Evolutionary conservation across 2,113 vertebrate species (phyloP).

Genomic region (Turnix velox): DNA sequence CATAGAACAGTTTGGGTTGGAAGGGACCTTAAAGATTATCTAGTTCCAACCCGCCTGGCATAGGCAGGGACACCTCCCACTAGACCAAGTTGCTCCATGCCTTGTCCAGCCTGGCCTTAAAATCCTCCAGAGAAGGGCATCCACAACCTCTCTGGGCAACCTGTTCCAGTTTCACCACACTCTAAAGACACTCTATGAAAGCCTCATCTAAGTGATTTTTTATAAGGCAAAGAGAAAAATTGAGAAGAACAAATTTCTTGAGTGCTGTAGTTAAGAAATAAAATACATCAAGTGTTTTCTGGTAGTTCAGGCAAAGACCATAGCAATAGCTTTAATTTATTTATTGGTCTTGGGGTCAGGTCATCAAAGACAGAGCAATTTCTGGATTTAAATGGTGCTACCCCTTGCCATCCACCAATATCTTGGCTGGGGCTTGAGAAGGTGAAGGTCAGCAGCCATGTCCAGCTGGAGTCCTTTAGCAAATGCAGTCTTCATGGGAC

Average conservation of each 20-base stretch:
- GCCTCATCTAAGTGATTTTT: not conserved
- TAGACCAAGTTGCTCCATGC: no score
- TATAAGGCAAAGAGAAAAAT: not conserved
- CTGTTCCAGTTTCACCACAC: no score
- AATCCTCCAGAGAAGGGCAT: no score
- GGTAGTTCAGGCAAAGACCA: not conserved
- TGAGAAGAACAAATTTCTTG: not conserved
- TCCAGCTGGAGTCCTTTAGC: not conserved
- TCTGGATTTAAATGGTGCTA: not conserved
- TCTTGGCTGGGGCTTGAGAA: not conserved
- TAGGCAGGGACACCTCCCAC: no score
- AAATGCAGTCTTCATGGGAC: not conserved
- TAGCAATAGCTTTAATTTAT: accelerated
- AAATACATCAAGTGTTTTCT: not conserved
- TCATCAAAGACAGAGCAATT: not conserved
- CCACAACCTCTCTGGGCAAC: no score
- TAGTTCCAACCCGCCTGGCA: no score
- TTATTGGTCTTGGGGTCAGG: not conserved
- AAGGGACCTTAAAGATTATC: no score
- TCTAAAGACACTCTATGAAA: not conserved
- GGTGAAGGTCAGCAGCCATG: not conserved
- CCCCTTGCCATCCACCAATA: not conserved
- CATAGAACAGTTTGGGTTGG: no score
- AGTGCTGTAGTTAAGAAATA: not conserved
- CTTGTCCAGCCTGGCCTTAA: no score